Evolutionary conservation across 2,113 vertebrate species (phyloP), one percentile per base, ranked within the genome.

Genomic region (Psilopsiagon aurifrons): DNA sequence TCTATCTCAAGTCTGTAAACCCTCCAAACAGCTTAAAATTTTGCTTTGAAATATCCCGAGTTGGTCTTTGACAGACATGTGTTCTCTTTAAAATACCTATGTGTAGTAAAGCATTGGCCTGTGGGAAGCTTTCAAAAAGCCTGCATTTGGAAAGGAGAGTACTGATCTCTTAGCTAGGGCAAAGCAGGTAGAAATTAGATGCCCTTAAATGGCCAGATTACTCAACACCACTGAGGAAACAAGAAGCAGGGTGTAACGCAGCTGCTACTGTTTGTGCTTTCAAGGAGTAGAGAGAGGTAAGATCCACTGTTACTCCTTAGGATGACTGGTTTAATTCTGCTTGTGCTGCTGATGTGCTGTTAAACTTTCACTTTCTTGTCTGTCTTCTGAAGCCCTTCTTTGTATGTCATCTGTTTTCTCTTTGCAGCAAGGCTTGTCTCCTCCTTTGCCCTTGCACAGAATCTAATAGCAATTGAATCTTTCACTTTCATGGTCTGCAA

Each of bases 371-470:
- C 27, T 94, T 85, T 90, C 57, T 79, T 91, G 33, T 37, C 80
- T 94, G 46, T 89, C 46, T 86, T 87, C 47, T 44, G 55, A 23
- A 73, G 44, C 55, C 33, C 33, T 91, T 75, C 76, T 94, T 73
- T 91, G 46, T 90, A 19, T 2, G 0, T 92, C 22, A 28, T 31
- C 79, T 94, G 20, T 86, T 69, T 86, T 92, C 75, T 25, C 66
- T 89, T 85, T 79, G 70, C 90, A 95, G 91, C 74, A 85, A 85
- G 54, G 33, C 62, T 76, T 88, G 19, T 85, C 44, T 95, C 70
- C 84, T 94, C 5, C 81, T 92, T 8, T 91, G 49, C 62, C 12
- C 78, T 92, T 92, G 10, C 52, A 64, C 55, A 66, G 2, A 87
- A 44, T 57, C 63, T 92, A 57, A 46, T 93, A 92, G 57, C 87